Base-by-base conservation (phyloP, 1,140 invertebrate genomes). In the Laupala kohalensis region DNA sequence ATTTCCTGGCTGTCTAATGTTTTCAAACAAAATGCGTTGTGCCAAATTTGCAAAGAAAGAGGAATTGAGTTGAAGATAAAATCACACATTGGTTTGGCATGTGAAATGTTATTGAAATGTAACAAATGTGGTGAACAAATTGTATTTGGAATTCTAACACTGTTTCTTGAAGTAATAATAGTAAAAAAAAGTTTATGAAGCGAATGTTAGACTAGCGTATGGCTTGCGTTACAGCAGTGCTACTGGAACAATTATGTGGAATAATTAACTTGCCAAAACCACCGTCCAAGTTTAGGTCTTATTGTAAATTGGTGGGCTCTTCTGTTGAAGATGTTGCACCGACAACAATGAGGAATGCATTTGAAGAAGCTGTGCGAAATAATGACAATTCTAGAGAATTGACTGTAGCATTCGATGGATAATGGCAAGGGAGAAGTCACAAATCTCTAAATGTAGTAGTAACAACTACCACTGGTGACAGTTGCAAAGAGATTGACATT, bases 381-480 rank as follows among this genome's bases (percentile, higher is more conserved):
- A 69, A 65, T n/a, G 30, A 65, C 15, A 63, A 70, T 28, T 26
- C 25, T 15, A n/a, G 67, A 25, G 73, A 75, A 27, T 37, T 74
- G 25, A 29, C 69, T 65, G 66, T 66, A 62, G 72, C 72, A 25
- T 70, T 74, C 28, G 75, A 75, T 73, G 75, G 75, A 30, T 67
- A 72, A 62, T 75, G 75, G 74, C 72, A 73, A 30, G 64, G 67
- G 27, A 68, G 74, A 28, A 73, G 74, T 5, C 71, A 73, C 69
- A 53, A 64, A 9, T 75, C 74, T 13, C 68, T 74, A 4, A 67
- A 70, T 29, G 74, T 70, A n/a, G 64, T 75, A 15, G 67, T 75
- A 15, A 37, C 74, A 28, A 69, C 67, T 37, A 75, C 69, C 27
- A 73, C 72, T 71, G 64, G 69, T n/a, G 71, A 74, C 53, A 73